Base-by-base conservation (phyloP, 1,140 invertebrate genomes). In the Dendrolimus kikuchii region DNA sequence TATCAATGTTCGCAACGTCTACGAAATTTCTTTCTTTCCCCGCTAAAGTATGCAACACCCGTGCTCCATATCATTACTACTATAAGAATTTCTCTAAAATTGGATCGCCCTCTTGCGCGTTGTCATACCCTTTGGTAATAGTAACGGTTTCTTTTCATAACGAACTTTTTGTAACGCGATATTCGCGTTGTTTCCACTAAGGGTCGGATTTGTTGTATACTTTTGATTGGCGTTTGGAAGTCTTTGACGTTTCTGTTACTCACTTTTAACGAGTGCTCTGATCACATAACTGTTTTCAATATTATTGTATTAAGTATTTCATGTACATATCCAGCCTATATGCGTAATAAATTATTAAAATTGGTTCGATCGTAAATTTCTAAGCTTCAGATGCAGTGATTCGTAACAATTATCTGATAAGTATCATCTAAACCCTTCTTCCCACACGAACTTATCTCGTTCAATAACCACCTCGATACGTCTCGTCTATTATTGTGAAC, bases 341-440 rank as follows among this genome's bases (percentile, higher is more conserved):
- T 8, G 42, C 8, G 42, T 40, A 40, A 8, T 38, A 42, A 43
- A 37, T 51, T 43, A 44, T 10, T 40, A 40, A 58, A 64, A 47
- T 51, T 53, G 45, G 57, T 39, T 41, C 43, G 49, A 47, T 37
- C 50, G 47, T 44, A 51, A 42, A 37, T 51, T 9, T 43, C 60
- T 64, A 64, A 74, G 70, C 70, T 64, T 49, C 64, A 74, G 72
- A 81, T 75, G 70, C 58, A 72, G 58, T 68, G 71, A 82, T 85
- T 81, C 76, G 82, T 86, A 75, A 78, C 82, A 84, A 86, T 86
- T 78, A 82, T 71, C 69, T 77, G 82, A 86, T 86, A 86, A 81
- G 81, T 78, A 86, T 84, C 82, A 74, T 77, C 68, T 59, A 60
- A 68, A 80, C 79, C 82, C 79, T 77, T 80, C 83, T 86, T 83